Evolutionary conservation across 2,888 invertebrate genomes (phyloP).

Genomic region (Nomada hirtipes): DNA sequence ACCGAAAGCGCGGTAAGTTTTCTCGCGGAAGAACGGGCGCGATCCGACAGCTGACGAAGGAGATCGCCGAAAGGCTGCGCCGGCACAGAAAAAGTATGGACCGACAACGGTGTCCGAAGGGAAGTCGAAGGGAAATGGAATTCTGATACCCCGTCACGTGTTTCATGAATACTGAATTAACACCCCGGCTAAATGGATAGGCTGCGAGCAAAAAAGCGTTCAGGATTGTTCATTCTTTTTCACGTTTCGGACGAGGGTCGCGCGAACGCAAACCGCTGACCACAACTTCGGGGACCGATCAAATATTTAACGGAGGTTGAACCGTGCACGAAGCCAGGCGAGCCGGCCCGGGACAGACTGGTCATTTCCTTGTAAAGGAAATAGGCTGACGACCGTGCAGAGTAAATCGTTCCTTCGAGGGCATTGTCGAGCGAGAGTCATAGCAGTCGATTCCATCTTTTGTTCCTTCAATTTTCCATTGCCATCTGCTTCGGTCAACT

Average conservation of each 20-base stretch:
- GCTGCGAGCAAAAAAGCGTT: constrained; percentile 3
- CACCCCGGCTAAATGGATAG: constrained; percentile 43
- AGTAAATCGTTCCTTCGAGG: constrained; percentile 12
- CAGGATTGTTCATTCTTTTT: constrained; percentile 14
- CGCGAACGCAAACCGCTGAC: constrained; percentile 23
- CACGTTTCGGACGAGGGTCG: not conserved
- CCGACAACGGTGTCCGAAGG: constrained; percentile 6
- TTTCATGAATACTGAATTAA: constrained; percentile 64
- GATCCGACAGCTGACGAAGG: constrained; percentile 3
- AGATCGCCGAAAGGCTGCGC: not conserved
- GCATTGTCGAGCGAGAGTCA: constrained; percentile 7
- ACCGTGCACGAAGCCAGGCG: not conserved
- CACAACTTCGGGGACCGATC: constrained; percentile 41
- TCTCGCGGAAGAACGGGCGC: not conserved
- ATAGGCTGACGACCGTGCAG: not conserved
- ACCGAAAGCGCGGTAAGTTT: no score
- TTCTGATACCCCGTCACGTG: constrained; percentile 45
- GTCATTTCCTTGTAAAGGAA: constrained; percentile 48
- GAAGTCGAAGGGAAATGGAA: constrained; percentile 43
- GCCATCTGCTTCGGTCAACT: no score
- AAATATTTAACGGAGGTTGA: constrained; percentile 51
- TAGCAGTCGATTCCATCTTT: not conserved
- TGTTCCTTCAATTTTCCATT: not conserved
- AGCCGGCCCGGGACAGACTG: constrained; percentile 15
- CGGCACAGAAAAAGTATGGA: constrained; percentile 10